Base-by-base conservation (phyloP, 92 coral and sea anemone species). In the Hydrozoanthus gracilis region DNA sequence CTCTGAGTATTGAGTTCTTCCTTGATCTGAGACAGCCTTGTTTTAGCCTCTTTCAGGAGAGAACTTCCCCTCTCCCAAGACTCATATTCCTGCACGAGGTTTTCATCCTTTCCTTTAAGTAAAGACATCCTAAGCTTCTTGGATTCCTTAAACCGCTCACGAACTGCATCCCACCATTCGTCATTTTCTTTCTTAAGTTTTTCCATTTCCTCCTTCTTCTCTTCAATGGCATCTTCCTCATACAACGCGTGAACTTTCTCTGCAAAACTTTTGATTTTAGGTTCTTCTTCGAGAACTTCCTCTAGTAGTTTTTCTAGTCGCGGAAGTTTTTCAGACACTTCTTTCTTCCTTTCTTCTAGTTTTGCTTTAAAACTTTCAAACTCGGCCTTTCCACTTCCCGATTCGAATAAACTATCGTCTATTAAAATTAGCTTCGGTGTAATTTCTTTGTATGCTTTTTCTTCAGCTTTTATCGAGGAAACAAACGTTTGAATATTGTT, bases 1-100 rank as follows among this genome's bases (percentile, higher is more conserved):
- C 47, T 83, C 44, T 83, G 66, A 6, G 67, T 27, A 4, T n/a
- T 71, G 79, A 83, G 67, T 12, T 82, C 88, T 80, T 76, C 76
- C 74, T 83, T 73, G 74, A 78, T 18, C 70, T 82, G 45, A 62
- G 86, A 52, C 45, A 88, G 52, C 60, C 84, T 90, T 58, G 78
- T 82, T 46, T 87, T 72, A 15, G 89, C 82, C 46, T 92, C 98
- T 67, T 83, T 84, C 0, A 92, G 88, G 60, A 89, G 89, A 73
- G 87, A 93, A 4, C 95, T 86, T 14, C 94, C 94, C 58, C 89
- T 92, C 68, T 88, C 91, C 98, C 95, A 94, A 8, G 94, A 93
- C 68, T 74, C 86, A 44, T 91, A 84, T 35, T 93, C 90, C 74
- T 91, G 94, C 46, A 76, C 84, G 48, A 94, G 88, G 67, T 94